Evolutionary conservation across 2,113 vertebrate genomes (phyloP), one percentile per base, ranked within the genome.

Genomic region (Dolichallabes microphthalmus): DNA sequence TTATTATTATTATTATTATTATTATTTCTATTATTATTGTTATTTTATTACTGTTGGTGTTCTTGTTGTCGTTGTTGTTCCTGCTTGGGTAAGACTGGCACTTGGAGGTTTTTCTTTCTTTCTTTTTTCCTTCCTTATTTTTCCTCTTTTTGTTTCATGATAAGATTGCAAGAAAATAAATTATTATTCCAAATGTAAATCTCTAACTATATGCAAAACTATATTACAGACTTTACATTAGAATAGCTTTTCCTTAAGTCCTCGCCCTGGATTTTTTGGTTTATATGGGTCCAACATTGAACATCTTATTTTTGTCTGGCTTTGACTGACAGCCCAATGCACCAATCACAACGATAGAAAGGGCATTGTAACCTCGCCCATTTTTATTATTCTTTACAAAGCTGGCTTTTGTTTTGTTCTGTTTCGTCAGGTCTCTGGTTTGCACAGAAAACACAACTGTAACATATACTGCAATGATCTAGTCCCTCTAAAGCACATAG

Each of bases 11-110:
- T 87, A 84, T 86, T 81, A 78, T 74, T 85, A 84, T 45, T 45
- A 45, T 45, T 45, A 86, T 87, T 86, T 88, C 87, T 71, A 92
- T 89, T 90, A 90, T 89, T 88, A 90, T 91, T 91, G 80, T 88
- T 90, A 88, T 90, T 93, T 90, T 88, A 90, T 88, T 86, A 85
- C 86, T 90, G 75, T 83, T 84, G 85, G 58, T 86, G 86, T 82
- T 90, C 63, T 87, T 88, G 80, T 87, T 89, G 86, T 87, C 81
- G 74, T 90, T 89, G 85, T 76, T 88, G 89, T 91, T 90, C 88
- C 90, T 94, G 93, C 93, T 94, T 94, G 92, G 94, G 95, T 92
- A 92, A 93, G 91, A 94, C 93, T 94, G 94, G 92, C 93, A 94
- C 93, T 92, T 93, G 74, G 89, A 93, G 85, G 92, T 92, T 91